Conservation (phyloP, 2,888 invertebrate species). For the Sinohyriopsis cumingii region DNA sequence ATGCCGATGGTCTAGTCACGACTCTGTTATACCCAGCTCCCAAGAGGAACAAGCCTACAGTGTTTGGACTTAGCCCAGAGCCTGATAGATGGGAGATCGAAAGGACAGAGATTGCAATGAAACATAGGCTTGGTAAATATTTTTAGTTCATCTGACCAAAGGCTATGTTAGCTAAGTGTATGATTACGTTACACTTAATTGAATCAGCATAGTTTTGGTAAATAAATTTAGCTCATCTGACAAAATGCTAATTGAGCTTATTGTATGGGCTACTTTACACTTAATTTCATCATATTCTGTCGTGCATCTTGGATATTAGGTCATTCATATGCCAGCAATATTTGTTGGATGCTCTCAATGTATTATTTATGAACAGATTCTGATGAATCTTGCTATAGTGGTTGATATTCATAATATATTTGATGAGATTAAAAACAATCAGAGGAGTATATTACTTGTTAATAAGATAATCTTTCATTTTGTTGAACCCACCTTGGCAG, state of each 20-base stretch:
- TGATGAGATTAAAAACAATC: no score
- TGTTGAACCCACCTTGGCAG: no score
- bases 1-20: conserved; percentile 96
- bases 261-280: neutral
- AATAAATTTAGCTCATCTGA: conserved; percentile 6
- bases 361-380: no score
- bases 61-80: conserved; percentile 85
- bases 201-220: conserved; percentile 79
- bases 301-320: no score
- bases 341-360: no score
- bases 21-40: conserved; percentile 98
- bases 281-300: neutral
- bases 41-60: conserved; percentile 78
- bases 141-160: neutral
- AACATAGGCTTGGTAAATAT: conserved; percentile 81
- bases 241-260: neutral
- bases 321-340: no score
- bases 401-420: no score
- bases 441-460: no score
- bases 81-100: conserved; percentile 80
- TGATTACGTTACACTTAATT: neutral
- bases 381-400: no score
- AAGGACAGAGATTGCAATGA: conserved; percentile 97
- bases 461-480: no score
- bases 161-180: neutral